Evolutionary conservation across 2,797 vertebrate genomes (phyloP).

Genomic region (Pangasius krempfi): DNA sequence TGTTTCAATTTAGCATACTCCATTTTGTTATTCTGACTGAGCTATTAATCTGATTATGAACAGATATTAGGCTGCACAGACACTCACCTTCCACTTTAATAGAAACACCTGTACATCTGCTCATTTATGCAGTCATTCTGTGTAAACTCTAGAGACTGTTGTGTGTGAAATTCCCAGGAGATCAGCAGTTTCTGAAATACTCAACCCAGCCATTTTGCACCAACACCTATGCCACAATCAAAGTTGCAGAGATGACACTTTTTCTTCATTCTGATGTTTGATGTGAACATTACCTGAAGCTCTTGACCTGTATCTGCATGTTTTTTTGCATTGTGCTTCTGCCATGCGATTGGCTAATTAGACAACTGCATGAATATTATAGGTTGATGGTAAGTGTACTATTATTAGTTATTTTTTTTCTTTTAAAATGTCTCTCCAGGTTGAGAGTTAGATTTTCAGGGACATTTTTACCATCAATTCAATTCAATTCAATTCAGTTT

Average conservation of each 20-base stretch:
- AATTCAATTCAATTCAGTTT: no score
- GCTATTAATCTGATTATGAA: neutral
- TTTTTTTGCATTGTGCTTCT: no score
- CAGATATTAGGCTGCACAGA: neutral
- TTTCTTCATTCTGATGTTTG: neutral
- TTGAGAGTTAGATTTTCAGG: neutral
- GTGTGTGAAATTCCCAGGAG: neutral
- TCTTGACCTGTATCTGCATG: neutral
- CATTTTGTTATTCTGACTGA: neutral
- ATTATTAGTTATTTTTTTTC: neutral
- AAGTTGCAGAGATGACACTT: neutral
- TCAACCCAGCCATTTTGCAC: neutral
- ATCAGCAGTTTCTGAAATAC: neutral
- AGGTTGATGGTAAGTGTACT: neutral
- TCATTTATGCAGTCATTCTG: neutral
- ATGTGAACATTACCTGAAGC: neutral
- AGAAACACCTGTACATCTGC: neutral
- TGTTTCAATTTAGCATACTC: neutral
- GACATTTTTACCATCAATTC: neutral
- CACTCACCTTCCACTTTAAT: neutral
- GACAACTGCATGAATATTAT: neutral
- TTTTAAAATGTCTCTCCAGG: neutral
- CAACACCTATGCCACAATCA: neutral
- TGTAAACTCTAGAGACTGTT: neutral
- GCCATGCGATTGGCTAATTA: neutral